phyloP scores from a whole-genome alignment of 2,113 vertebrate species.

The Odobenus rosmarus region DNA sequence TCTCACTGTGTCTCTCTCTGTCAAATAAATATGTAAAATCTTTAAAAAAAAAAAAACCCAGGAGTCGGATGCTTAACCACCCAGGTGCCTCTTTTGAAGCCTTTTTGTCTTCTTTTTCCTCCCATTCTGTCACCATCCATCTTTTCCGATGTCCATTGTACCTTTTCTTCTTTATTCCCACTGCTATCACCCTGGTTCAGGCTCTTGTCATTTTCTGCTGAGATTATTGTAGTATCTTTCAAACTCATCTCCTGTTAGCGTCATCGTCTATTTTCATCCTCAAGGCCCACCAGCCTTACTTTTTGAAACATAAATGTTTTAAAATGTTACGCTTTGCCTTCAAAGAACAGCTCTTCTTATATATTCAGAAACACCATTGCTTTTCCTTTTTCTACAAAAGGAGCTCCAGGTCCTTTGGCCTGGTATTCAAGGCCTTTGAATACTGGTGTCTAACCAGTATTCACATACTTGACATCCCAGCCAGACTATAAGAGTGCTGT shows the following conservation, averaged over 20 bases:
- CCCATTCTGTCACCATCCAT: not conserved
- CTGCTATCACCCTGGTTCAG: not conserved
- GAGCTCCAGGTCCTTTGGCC: not conserved
- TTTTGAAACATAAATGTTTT: slow-evolving; percentile 19
- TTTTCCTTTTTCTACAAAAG: not conserved
- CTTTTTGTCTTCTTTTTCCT: not conserved
- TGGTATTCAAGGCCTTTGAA: not conserved
- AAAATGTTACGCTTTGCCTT: not conserved
- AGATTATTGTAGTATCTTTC: not conserved
- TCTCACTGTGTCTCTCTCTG: too few species aligned
- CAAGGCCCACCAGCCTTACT: not conserved
- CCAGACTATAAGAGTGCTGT: not conserved
- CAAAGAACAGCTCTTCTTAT: not conserved
- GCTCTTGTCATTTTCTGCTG: not conserved
- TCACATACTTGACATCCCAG: not conserved
- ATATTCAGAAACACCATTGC: not conserved
- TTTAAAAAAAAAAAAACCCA: not conserved
- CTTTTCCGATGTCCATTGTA: not conserved
- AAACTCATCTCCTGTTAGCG: not conserved
- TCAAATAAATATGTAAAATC: too few species aligned
- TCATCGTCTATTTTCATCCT: not conserved
- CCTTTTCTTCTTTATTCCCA: not conserved
- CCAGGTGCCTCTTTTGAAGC: not conserved
- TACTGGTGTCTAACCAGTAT: not conserved
- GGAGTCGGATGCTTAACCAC: not conserved